These are phyloP conservation scores for Nyctibius bracteatus DNA, from an alignment of 2,113 vertebrate genomes.

Conservation along the genomic window DNA sequence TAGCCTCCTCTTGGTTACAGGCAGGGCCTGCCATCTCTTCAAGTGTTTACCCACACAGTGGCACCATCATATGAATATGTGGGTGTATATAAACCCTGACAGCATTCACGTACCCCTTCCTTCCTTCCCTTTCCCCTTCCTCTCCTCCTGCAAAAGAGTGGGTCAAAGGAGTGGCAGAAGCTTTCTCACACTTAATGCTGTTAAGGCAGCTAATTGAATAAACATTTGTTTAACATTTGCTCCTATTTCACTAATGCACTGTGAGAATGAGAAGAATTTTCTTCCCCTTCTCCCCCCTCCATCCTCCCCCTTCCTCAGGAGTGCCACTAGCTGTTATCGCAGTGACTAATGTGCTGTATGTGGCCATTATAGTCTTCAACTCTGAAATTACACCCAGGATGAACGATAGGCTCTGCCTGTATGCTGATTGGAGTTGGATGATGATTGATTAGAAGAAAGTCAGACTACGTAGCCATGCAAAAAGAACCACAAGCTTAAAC, in stretches of 20 bases:
- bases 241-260: conserved; percentile 44
- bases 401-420: conserved; percentile 63
- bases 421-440: conserved; percentile 70
- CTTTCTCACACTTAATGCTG: conserved; percentile 42
- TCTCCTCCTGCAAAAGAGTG: background rate
- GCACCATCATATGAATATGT: background rate
- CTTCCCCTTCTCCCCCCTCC: background rate
- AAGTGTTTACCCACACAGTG: conserved; percentile 7
- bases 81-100: background rate
- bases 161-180: conserved; percentile 43
- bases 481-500: conserved; percentile 65
- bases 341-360: conserved; percentile 49
- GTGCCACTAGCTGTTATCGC: conserved; percentile 47
- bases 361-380: conserved; percentile 61
- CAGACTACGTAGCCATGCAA: conserved; percentile 48
- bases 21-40: background rate
- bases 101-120: background rate
- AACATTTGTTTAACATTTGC: conserved; percentile 65
- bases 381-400: conserved; percentile 68
- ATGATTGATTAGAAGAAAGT: conserved; percentile 73
- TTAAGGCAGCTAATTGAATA: conserved; percentile 60
- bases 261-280: conserved; percentile 50
- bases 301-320: background rate
- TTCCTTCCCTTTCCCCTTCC: background rate
- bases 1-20: background rate